Percentiles rank a stretch among this genome's conserved stretches.
Conservation (phyloP, 2,113 vertebrate genomes). For the Haemorhous mexicanus region DNA sequence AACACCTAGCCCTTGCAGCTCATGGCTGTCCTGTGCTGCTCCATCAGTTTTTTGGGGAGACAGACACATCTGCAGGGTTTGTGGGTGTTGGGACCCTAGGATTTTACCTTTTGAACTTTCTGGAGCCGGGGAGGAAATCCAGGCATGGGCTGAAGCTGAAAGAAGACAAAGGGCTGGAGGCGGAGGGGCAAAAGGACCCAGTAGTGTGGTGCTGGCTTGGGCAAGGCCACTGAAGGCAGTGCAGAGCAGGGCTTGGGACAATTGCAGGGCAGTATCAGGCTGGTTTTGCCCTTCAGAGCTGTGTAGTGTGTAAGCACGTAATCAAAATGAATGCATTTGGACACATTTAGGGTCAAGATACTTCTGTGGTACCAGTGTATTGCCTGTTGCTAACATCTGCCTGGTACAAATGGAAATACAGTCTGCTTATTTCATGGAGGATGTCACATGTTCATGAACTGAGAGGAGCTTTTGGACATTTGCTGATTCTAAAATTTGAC, state of each 20-base stretch:
- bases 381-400: neutral
- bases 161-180: neutral
- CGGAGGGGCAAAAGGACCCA: neutral
- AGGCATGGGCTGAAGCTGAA: neutral
- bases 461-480: neutral
- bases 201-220: neutral
- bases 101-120: neutral
- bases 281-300: neutral
- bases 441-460: neutral
- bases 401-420: neutral
- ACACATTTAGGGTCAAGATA: neutral
- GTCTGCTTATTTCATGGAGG: neutral
- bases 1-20: neutral
- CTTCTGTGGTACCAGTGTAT: neutral
- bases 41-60: neutral
- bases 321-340: neutral
- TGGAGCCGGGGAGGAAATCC: neutral
- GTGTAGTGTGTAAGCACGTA: neutral
- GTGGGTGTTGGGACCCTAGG: rapidly evolving
- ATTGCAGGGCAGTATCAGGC: rapidly evolving
- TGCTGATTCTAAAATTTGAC: constrained; percentile 23
- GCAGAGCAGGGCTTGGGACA: neutral
- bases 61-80: neutral
- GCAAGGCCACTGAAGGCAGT: neutral
- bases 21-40: neutral